Conservation (phyloP, 2,113 vertebrate genomes). For the Chrysochloris asiatica region DNA sequence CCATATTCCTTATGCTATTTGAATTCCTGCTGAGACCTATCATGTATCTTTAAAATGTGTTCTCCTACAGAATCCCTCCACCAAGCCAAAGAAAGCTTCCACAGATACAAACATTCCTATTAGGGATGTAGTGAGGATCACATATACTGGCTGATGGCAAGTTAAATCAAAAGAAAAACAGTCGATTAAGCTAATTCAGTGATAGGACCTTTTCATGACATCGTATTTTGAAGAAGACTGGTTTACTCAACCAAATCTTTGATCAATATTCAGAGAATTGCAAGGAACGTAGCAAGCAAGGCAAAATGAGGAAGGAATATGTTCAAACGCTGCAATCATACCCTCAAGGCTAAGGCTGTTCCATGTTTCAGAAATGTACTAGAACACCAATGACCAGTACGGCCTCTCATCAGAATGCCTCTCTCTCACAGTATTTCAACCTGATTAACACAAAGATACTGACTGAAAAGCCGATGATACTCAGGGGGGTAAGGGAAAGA, state of each 20-base stretch:
- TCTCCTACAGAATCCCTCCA: not conserved
- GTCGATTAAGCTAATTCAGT: not conserved
- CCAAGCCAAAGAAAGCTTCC: not conserved
- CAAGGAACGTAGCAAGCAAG: not conserved
- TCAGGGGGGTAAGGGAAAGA: not conserved
- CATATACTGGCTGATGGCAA: no score
- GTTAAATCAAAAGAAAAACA: slow-evolving; percentile 24
- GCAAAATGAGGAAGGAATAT: not conserved
- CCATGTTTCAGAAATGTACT: not conserved
- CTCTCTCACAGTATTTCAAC: not conserved
- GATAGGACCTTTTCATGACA: not conserved
- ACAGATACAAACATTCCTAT: not conserved
- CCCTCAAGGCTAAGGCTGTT: not conserved
- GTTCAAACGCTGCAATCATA: not conserved
- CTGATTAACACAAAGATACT: not conserved
- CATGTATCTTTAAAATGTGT: not conserved
- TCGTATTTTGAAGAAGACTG: slow-evolving; percentile 1
- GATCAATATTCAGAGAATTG: not conserved
- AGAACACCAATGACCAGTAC: not conserved
- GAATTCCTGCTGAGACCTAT: not conserved
- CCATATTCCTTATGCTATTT: not conserved
- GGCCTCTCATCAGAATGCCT: not conserved
- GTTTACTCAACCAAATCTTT: not conserved
- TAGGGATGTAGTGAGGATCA: no score
- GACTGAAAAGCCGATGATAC: not conserved